Percentiles rank a stretch among this genome's conserved stretches.
phyloP scores from a whole-genome alignment of 1,140 invertebrate genomes.

The Sitobion miscanthi region DNA sequence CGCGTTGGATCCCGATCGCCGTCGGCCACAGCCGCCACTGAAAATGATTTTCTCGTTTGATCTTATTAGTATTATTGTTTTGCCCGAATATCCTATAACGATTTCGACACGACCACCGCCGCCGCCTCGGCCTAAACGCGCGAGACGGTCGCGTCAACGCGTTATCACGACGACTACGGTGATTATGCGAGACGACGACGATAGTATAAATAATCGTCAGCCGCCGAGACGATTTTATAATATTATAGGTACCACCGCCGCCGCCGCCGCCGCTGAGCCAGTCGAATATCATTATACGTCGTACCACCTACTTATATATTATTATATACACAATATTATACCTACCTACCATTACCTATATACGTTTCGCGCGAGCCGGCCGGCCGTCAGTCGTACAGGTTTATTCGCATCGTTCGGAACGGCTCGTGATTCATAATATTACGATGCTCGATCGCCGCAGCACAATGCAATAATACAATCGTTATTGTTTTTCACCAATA shows the following conservation, averaged over 20 bases:
- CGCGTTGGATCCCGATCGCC: background rate
- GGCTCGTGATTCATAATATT: background rate
- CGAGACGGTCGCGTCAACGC: background rate
- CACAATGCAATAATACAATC: background rate
- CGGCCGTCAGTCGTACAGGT: conserved; percentile 19
- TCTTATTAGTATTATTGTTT: background rate
- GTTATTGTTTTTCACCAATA: background rate
- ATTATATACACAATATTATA: background rate
- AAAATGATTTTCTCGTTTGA: background rate
- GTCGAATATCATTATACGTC: background rate
- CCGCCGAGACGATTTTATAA: conserved; percentile 1
- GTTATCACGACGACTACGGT: background rate
- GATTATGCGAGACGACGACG: background rate
- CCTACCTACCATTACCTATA: background rate
- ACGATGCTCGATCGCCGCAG: background rate
- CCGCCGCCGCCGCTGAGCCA: background rate
- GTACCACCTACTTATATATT: conserved; percentile 8
- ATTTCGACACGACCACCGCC: background rate
- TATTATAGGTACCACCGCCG: background rate
- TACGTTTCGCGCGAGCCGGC: background rate
- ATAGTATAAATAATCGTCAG: background rate
- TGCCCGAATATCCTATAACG: background rate
- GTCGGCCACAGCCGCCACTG: no score
- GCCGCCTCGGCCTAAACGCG: no score
- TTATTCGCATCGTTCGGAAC: background rate